phyloP scores from a whole-genome alignment of 2,113 vertebrate genomes.

The Fregata magnificens region DNA sequence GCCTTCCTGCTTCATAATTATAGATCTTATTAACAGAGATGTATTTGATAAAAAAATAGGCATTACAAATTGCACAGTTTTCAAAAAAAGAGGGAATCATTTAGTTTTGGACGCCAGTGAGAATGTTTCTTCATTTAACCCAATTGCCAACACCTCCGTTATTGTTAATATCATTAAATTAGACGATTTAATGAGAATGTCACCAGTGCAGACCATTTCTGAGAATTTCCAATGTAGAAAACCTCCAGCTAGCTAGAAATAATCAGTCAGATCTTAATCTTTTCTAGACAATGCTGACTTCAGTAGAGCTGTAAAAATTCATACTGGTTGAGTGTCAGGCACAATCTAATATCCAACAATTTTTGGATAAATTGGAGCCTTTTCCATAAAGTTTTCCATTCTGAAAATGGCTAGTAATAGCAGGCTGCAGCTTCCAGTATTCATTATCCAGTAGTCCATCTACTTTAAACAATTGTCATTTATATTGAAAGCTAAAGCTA shows the following conservation, averaged over 20 bases:
- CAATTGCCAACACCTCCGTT: background rate
- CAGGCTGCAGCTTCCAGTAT: background rate
- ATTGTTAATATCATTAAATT: background rate
- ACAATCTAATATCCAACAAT: background rate
- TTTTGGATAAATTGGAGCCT: background rate
- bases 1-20: conserved; percentile 67
- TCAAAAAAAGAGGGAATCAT: background rate
- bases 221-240: background rate
- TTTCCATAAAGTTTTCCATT: background rate
- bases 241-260: background rate
- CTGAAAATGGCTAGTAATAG: background rate
- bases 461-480: background rate
- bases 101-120: background rate
- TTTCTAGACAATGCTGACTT: background rate
- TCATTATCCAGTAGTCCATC: background rate
- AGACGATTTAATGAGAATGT: background rate
- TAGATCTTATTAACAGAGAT: conserved; percentile 60
- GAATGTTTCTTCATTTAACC: conserved; percentile 10
- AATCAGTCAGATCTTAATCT: background rate
- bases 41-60: conserved; percentile 40
- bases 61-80: conserved; percentile 29
- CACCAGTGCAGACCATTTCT: background rate
- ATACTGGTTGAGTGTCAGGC: background rate
- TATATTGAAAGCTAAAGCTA: background rate
- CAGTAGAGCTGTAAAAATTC: background rate